Evolutionary conservation across 2,113 vertebrate genomes (phyloP).

Genomic region (Acinonyx jubatus): DNA sequence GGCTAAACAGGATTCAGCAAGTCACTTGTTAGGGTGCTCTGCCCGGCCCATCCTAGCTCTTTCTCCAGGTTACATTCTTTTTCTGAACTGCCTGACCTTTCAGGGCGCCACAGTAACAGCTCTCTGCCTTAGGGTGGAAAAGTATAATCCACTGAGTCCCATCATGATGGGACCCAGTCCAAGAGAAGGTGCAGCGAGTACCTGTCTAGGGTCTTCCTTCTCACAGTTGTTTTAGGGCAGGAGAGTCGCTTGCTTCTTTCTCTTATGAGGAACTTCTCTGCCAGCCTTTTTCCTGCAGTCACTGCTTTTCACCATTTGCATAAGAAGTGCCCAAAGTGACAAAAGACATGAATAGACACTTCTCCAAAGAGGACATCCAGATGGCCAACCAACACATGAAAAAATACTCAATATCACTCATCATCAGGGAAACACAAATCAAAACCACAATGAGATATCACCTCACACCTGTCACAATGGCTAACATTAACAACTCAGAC

Average conservation of each 20-base stretch:
- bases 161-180: neutral
- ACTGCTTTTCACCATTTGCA: neutral
- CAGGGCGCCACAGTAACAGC: neutral
- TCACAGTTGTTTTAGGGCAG: neutral
- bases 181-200: neutral
- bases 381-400: no score
- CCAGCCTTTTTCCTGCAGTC: neutral
- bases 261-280: neutral
- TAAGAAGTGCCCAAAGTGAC: neutral
- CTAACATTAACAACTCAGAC: no score
- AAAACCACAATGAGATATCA: no score
- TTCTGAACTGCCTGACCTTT: neutral
- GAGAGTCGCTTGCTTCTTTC: neutral
- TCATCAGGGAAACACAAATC: no score
- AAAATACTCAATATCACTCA: no score
- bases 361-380: no score
- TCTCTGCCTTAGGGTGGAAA: neutral
- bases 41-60: neutral
- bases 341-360: no score
- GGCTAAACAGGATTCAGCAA: conserved; percentile 18
- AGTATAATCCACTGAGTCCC: neutral
- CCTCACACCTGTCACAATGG: no score
- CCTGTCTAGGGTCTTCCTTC: neutral
- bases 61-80: neutral
- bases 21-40: neutral